Base-by-base conservation (phyloP, 2,888 invertebrate species). In the Halictus ligatus region DNA sequence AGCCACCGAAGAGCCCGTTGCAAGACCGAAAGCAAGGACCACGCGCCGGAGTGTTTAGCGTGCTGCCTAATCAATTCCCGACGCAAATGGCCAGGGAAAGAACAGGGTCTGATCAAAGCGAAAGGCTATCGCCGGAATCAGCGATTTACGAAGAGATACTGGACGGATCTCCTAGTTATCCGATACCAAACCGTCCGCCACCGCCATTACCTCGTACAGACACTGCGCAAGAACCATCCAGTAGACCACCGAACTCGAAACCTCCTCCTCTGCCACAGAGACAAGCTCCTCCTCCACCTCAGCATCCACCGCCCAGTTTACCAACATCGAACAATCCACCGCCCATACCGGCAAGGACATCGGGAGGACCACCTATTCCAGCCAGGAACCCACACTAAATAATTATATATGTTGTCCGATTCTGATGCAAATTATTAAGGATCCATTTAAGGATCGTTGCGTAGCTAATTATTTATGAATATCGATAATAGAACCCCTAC, bases 351-450 rank as follows among this genome's bases (percentile, higher is more conserved):
- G 96, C 96, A 0, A 95, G 97, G 83, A 96, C 96, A 80, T 96
- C 96, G 8, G 96, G 96, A 25, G 97, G 97, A 10, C 97, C 97
- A 35, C 97, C 97, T 0, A 95, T 97, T 88, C 97, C 97, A 6
- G 97, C 97, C 64, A 96, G 97, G 82, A 94, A 95, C 93, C 94
- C 91, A 46, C 93, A 93, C 83, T 93, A 91, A 88, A 48, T 64
- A n/a, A 50, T 46, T 58, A 29, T 64, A 25, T 43, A 75, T 48
- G 67, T 71, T 43, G 71, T 43, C 71, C 77, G 67, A 75, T 76
- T 74, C 76, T 50, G 8, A 75, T 50, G 69, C 40, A 40, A 81
- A 69, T 77, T n/a, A 54, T 54, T 21, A 8, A 54, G 2, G 50
- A 54, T 54, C 50, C 64, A 25, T 40, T 29, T 83, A 80, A 72